Percentiles rank a stretch among this genome's conserved stretches.
phyloP scores from a whole-genome alignment of 2,888 invertebrate species.

The Pyrrhosoma nymphula region DNA sequence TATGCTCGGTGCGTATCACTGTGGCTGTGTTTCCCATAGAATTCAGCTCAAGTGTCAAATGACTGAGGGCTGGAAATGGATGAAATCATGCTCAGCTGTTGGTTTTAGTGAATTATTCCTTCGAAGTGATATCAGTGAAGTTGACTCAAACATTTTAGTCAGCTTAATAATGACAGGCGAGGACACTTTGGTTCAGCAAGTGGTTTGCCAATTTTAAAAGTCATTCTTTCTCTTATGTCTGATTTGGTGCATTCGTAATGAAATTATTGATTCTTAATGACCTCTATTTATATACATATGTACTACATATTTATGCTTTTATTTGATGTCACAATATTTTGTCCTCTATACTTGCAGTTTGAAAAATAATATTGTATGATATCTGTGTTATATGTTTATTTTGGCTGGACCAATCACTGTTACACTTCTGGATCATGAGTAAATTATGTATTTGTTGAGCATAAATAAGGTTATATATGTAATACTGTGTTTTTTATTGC shows the following conservation, averaged over 20 bases:
- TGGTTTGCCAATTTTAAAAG: slow-evolving; percentile 5
- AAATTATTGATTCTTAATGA: neutral
- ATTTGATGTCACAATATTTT: neutral
- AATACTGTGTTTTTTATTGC: neutral
- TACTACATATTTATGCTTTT: neutral
- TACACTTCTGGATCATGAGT: neutral
- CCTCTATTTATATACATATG: neutral
- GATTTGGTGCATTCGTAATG: neutral
- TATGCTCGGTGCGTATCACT: neutral
- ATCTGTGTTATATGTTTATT: neutral
- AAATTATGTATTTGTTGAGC: neutral
- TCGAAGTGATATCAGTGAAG: neutral
- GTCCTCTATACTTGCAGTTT: neutral
- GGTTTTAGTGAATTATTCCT: neutral
- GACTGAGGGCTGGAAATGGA: neutral
- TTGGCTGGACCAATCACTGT: slow-evolving; percentile 56
- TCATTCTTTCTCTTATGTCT: neutral
- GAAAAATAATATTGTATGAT: neutral
- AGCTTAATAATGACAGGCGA: neutral
- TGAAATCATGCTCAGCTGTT: neutral
- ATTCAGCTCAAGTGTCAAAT: neutral
- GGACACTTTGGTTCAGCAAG: neutral
- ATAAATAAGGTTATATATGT: neutral
- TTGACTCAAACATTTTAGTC: neutral
- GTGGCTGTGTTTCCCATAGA: slow-evolving; percentile 38